These are phyloP conservation scores for Noctilio leporinus DNA, from an alignment of 2,113 vertebrate genomes.

Conservation along the genomic window DNA sequence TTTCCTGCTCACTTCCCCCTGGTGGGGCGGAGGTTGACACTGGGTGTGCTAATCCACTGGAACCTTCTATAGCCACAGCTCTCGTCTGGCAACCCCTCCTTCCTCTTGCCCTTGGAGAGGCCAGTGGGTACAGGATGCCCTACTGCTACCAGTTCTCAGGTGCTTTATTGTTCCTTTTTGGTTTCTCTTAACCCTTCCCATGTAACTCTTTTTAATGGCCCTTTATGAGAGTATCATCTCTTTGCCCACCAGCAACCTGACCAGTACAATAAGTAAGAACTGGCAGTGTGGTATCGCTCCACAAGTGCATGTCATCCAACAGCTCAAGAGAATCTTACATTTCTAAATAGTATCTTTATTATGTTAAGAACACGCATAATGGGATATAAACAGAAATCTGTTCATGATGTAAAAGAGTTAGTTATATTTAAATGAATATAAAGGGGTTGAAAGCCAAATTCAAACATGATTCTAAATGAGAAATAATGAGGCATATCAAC, in stretches of 20 bases:
- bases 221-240: background rate
- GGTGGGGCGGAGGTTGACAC: background rate
- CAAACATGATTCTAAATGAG: conserved; percentile 4
- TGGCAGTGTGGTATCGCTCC: background rate
- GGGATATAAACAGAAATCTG: background rate
- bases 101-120: background rate
- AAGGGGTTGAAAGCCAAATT: background rate
- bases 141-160: background rate
- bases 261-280: background rate
- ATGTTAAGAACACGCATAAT: background rate
- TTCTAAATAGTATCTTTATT: background rate
- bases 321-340: background rate
- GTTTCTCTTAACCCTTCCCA: background rate
- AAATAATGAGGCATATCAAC: conserved; percentile 6
- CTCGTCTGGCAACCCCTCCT: background rate
- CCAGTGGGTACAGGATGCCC: background rate
- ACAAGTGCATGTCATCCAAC: background rate
- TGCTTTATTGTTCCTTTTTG: background rate
- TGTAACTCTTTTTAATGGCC: background rate
- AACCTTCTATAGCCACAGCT: background rate
- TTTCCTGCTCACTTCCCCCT: background rate
- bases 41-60: background rate
- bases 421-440: background rate
- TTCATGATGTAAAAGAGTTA: background rate
- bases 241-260: background rate